These are phyloP conservation scores for Hydroisotoma schaefferi DNA, from an alignment of 2,888 invertebrate genomes.

Conservation along the genomic window DNA sequence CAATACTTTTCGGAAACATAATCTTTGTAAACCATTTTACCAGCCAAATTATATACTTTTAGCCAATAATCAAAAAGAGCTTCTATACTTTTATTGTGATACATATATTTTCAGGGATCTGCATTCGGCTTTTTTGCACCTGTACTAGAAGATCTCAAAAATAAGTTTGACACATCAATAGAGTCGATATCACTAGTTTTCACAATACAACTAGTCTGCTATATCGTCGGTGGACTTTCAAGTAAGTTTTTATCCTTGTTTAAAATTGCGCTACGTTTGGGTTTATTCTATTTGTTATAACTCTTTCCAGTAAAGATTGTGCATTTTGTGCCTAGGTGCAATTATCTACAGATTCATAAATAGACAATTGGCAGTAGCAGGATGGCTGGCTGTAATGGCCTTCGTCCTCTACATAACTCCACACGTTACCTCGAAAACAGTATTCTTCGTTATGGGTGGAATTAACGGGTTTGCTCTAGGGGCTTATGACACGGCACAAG, in stretches of 20 bases:
- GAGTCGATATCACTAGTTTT: neutral
- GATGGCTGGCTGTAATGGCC: slow-evolving; percentile 6
- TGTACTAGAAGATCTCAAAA: neutral
- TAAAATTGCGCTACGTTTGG: neutral
- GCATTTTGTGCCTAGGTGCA: too few species aligned
- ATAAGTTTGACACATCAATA: neutral
- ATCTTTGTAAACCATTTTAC: slow-evolving; percentile 18
- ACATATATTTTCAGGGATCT: neutral
- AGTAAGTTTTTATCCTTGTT: neutral
- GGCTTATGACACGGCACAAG: slow-evolving; percentile 35
- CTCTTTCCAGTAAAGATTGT: too few species aligned
- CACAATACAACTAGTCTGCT: neutral
- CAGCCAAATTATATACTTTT: neutral
- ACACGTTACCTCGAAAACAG: slow-evolving; percentile 22
- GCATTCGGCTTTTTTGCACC: neutral
- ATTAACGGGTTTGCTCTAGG: slow-evolving; percentile 30
- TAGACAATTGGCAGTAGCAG: slow-evolving; percentile 22
- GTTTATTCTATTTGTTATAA: too few species aligned
- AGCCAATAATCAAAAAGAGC: too few species aligned
- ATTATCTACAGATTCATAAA: slow-evolving; percentile 23
- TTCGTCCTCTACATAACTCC: slow-evolving; percentile 27
- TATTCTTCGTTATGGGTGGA: slow-evolving; percentile 28
- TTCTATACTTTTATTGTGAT: too few species aligned
- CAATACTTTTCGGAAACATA: slow-evolving; percentile 23
- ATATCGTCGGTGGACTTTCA: neutral